A percentile compares a stretch with the other conserved stretches of the same genome.
Evolutionary conservation across 2,797 vertebrate species (phyloP).

Genomic region (Poecilia picta): DNA sequence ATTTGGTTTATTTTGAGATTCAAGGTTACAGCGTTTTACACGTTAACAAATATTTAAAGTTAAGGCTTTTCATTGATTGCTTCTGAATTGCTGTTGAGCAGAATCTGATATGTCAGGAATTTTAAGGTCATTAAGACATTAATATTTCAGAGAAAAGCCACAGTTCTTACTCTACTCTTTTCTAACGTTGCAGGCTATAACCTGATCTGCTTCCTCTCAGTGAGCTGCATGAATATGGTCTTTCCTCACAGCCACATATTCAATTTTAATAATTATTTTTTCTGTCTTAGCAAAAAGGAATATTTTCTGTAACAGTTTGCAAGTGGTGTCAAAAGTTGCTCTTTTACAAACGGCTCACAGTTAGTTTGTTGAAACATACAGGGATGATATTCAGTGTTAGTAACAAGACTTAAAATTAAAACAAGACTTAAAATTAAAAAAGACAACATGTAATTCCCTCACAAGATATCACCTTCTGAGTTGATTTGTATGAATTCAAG

Average conservation of each 20-base stretch:
- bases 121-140: not conserved
- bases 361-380: not conserved
- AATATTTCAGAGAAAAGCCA: not conserved
- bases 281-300: not conserved
- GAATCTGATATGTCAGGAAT: not conserved
- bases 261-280: not conserved
- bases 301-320: not conserved
- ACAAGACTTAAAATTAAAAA: not conserved
- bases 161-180: too few species aligned
- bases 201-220: not conserved
- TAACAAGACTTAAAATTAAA: not conserved
- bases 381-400: not conserved
- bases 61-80: not conserved
- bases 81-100: not conserved
- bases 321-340: not conserved
- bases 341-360: not conserved
- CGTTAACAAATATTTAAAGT: not conserved
- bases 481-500: not conserved
- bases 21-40: not conserved
- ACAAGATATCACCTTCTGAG: not conserved
- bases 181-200: not conserved
- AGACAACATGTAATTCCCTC: not conserved
- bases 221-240: not conserved
- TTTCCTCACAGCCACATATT: not conserved
- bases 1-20: not conserved